Evolutionary conservation across 2,797 vertebrate genomes (phyloP), one percentile per base, ranked within the genome.

Genomic region (Moxostoma hubbsi): DNA sequence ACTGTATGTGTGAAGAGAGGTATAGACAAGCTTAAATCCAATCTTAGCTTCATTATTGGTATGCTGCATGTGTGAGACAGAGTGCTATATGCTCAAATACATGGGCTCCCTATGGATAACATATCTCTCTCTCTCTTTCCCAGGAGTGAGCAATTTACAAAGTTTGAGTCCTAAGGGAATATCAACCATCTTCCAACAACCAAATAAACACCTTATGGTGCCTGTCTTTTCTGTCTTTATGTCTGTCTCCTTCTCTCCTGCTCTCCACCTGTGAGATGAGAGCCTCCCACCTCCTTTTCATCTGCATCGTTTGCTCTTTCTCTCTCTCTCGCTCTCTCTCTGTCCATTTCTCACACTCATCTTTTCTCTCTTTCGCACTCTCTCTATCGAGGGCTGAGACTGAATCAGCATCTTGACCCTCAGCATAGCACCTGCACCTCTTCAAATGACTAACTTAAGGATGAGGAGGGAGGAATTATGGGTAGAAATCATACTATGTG

Each of bases 371-470:
- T 64, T 66, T 67, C 47, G 77, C 10, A 36, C 24, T 24, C 24
- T 24, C 24, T 68, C 65, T 75, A 66, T 81, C 70, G 73, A 54
- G 15, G 75, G 67, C 70, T 79, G 65, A 84, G 80, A 82, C 54
- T 50, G 72, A 81, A 77, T 82, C 74, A 72, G 79, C 62, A 8
- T 74, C 46, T 79, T 83, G 80, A 85, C 84, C 81, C 79, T 78
- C 73, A 72, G 76, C 73, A 36, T 50, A 49, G 59, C 91, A 90
- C 87, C 87, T 88, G 89, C 88, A 87, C 87, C 73, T 91, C 88
- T 86, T 88, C 87, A 88, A 90, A 91, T 90, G 91, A 91, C 91
- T 89, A 92, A 90, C 83, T 89, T 55, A 63, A 81, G 72, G 67
- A 81, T 16, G 24, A 67, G 64, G n/a, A 46, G 65, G 67, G 9